These are phyloP conservation scores for Paguma larvata DNA, from an alignment of 2,797 vertebrate species.

Conservation along the genomic window DNA sequence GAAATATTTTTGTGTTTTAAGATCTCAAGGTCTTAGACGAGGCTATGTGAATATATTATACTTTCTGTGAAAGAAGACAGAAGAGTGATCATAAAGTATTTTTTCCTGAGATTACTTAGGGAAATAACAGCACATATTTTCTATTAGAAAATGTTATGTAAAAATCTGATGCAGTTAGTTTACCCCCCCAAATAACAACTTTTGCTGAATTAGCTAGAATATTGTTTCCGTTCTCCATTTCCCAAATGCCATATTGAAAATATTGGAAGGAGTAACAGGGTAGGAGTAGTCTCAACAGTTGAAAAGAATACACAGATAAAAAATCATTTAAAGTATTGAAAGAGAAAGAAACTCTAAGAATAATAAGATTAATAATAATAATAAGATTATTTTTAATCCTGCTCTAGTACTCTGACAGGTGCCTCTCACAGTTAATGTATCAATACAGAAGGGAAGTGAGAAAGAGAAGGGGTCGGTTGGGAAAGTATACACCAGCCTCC, in stretches of 20 bases:
- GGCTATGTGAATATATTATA: neutral
- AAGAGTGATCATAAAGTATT: neutral
- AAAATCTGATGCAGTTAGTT: slow-evolving; percentile 22
- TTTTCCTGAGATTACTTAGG: neutral
- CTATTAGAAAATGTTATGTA: neutral
- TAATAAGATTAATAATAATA: too few relatives aligned
- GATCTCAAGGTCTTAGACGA: neutral
- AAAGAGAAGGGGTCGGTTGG: neutral
- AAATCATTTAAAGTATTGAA: neutral
- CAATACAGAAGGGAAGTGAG: neutral
- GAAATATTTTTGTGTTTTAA: neutral
- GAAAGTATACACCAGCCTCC: neutral
- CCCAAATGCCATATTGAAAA: neutral
- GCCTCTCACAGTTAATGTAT: neutral
- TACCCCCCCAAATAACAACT: neutral
- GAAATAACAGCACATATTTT: slow-evolving; percentile 2
- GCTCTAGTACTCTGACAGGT: neutral
- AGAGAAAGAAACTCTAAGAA: neutral
- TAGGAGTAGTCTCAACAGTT: neutral
- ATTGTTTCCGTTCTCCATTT: neutral
- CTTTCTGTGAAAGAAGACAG: neutral
- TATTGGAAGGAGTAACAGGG: neutral
- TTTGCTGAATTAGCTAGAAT: slow-evolving; percentile 29
- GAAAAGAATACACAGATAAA: neutral
- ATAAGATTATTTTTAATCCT: neutral